A percentile compares a stretch with the other conserved stretches of the same genome.
These are phyloP conservation scores for Hemitrygon akajei DNA, from an alignment of 2,797 vertebrate species.

Conservation along the genomic window DNA sequence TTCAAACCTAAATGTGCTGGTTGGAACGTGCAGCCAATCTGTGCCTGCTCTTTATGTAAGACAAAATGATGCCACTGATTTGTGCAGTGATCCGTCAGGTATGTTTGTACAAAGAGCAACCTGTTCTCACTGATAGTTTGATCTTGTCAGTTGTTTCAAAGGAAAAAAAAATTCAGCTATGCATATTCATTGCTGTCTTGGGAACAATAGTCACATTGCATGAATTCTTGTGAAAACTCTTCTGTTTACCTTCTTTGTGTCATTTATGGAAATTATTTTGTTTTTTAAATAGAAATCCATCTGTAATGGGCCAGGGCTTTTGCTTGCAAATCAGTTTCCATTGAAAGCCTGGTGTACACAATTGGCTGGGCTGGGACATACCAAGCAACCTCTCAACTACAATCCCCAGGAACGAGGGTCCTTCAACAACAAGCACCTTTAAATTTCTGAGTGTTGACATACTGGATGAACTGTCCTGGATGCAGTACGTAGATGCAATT, in stretches of 20 bases:
- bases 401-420: neutral
- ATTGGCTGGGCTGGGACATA: neutral
- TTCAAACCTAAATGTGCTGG: too few species aligned
- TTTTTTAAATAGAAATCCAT: neutral
- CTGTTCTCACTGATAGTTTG: neutral
- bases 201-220: slow-evolving; percentile 11
- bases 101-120: neutral
- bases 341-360: neutral
- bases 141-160: neutral
- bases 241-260: neutral
- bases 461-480: too few species aligned
- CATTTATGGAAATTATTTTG: neutral
- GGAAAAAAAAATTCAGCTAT: neutral
- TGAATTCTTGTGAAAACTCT: neutral
- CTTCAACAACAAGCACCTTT: too few species aligned
- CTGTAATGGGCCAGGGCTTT: neutral
- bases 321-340: neutral
- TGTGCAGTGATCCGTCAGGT: neutral
- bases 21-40: too few species aligned
- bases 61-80: neutral
- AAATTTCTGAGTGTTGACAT: too few species aligned
- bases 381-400: too few species aligned
- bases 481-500: too few species aligned
- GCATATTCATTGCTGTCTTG: neutral
- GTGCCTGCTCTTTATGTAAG: neutral